Conservation (phyloP, 2,888 invertebrate genomes). For the Globia sparganii region DNA sequence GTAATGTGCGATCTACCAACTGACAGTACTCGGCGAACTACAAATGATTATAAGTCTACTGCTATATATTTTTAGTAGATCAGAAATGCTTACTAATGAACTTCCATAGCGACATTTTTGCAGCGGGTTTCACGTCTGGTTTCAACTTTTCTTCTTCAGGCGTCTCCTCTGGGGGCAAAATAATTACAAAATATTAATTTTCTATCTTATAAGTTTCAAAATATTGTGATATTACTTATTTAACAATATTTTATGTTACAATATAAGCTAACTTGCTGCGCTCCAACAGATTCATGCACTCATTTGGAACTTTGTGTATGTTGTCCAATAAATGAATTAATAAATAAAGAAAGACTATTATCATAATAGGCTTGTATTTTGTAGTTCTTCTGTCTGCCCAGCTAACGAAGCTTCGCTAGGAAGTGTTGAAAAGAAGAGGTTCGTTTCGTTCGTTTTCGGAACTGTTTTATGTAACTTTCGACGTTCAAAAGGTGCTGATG, state of each 20-base stretch:
- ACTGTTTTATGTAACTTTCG: no score
- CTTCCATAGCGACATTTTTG: constrained; percentile 74
- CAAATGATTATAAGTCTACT: no score
- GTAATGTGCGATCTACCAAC: no score
- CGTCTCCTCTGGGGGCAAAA: constrained; percentile 34
- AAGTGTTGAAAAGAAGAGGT: neutral
- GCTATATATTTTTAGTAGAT: neutral
- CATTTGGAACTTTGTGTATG: neutral
- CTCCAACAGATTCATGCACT: neutral
- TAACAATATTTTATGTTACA: neutral
- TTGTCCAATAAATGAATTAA: neutral
- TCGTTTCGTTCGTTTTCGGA: no score
- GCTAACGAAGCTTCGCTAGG: neutral
- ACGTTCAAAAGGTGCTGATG: no score
- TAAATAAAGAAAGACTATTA: neutral
- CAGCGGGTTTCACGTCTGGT: constrained; percentile 42
- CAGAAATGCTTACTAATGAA: constrained; percentile 77
- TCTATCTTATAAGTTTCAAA: neutral
- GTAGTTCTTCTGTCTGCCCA: neutral
- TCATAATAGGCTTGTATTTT: neutral
- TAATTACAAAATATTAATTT: neutral
- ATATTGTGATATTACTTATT: neutral
- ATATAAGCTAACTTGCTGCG: neutral
- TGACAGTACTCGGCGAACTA: no score
- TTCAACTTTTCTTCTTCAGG: constrained; percentile 70